Evolutionary conservation across 2,797 vertebrate species (phyloP).

Genomic region (Alouatta caraya): DNA sequence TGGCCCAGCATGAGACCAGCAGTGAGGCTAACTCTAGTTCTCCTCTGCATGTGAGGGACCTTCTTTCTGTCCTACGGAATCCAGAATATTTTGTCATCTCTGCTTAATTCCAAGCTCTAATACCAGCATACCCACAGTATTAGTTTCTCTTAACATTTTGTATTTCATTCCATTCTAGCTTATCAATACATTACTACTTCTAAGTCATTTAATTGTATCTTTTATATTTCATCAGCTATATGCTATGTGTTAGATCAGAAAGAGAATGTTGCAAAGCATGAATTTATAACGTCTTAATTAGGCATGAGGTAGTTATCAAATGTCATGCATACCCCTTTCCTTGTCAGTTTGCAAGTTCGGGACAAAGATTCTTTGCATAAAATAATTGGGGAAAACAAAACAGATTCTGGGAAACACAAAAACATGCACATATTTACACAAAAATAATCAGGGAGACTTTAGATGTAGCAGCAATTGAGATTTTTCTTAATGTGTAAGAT

Average conservation of each 20-base stretch:
- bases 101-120: neutral
- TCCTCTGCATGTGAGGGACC: neutral
- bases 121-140: neutral
- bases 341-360: constrained; percentile 23
- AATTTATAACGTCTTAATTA: constrained; percentile 48
- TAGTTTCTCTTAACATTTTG: neutral
- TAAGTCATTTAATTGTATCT: neutral
- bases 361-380: neutral
- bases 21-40: neutral
- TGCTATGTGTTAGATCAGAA: constrained; percentile 27
- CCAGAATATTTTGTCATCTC: neutral
- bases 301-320: constrained; percentile 46
- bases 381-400: constrained; percentile 51
- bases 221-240: constrained; percentile 36
- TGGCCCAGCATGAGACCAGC: neutral
- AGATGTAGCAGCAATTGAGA: neutral
- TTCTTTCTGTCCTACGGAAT: neutral
- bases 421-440: neutral
- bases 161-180: neutral
- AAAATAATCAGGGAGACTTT: neutral
- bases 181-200: neutral
- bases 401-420: constrained; percentile 22
- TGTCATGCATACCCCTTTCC: neutral
- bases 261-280: neutral
- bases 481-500: constrained; percentile 22